Conservation (phyloP, 1,140 invertebrate species). For the Atopsyche davidsoni region DNA sequence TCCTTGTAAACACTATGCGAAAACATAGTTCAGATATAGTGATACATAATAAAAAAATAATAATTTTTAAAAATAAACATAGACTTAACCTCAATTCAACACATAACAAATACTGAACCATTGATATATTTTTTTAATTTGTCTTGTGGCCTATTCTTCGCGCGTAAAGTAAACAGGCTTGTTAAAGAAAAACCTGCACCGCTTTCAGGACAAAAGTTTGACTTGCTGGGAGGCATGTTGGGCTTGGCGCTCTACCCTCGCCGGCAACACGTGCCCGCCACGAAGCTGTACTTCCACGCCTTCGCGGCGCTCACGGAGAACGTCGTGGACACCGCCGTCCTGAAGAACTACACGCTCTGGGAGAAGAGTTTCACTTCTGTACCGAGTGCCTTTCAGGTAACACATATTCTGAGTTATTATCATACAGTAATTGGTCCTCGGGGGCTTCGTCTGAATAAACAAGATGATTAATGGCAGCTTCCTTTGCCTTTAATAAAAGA, state of each 20-base stretch:
- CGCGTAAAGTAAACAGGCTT: background rate
- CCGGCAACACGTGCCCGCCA: slow-evolving; percentile 40
- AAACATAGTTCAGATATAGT: too few relatives aligned
- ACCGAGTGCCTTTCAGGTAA: slow-evolving; percentile 19
- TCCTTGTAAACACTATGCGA: too few relatives aligned
- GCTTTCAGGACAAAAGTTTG: slow-evolving; percentile 57
- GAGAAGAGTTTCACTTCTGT: background rate
- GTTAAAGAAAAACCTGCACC: too few relatives aligned
- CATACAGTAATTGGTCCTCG: background rate
- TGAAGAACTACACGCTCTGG: slow-evolving; percentile 47
- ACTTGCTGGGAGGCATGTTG: slow-evolving; percentile 69
- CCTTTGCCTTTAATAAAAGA: too few relatives aligned
- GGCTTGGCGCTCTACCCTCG: slow-evolving; percentile 59
- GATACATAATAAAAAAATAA: too few relatives aligned
- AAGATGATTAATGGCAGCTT: too few relatives aligned
- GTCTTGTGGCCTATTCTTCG: background rate
- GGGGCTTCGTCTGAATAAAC: background rate
- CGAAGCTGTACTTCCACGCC: slow-evolving; percentile 69
- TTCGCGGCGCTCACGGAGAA: slow-evolving; percentile 65
- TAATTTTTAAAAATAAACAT: too few relatives aligned
- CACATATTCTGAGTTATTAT: slow-evolving; percentile 41
- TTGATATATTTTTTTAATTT: slow-evolving; percentile 50
- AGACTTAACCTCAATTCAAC: too few relatives aligned
- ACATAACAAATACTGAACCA: too few relatives aligned
- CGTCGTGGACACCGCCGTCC: slow-evolving; percentile 55